Evolutionary conservation across 2,113 vertebrate genomes (phyloP).

Genomic region (Phyllostomus discolor): DNA sequence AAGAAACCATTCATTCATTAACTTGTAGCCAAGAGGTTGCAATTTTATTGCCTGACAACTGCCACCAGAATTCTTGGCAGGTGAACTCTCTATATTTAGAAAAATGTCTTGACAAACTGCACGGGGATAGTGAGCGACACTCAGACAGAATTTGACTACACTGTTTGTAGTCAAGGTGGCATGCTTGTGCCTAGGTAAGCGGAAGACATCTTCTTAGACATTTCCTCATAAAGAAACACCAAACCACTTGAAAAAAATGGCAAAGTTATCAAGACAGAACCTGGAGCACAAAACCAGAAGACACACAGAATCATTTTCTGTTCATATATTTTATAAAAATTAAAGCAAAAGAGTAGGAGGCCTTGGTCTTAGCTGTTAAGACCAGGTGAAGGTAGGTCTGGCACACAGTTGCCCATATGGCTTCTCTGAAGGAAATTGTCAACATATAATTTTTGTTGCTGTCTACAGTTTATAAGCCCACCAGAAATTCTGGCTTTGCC

Average conservation of each 20-base stretch:
- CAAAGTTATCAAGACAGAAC: not conserved
- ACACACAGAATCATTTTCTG: not conserved
- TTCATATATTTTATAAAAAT: not conserved
- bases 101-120: slow-evolving; percentile 9
- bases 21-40: not conserved
- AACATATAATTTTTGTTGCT: not conserved
- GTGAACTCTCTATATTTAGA: not conserved
- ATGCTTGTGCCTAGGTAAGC: not conserved
- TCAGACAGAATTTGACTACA: not conserved
- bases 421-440: not conserved
- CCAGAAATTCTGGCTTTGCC: not conserved
- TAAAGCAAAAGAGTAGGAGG: not conserved
- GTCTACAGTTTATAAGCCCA: not conserved
- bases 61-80: slow-evolving; percentile 27
- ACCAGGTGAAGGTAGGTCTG: not conserved
- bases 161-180: not conserved
- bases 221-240: slow-evolving; percentile 28
- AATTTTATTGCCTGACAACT: not conserved
- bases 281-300: not conserved
- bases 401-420: not conserved
- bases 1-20: not conserved
- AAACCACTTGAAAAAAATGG: not conserved
- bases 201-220: not conserved
- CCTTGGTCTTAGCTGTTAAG: not conserved
- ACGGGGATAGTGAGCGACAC: not conserved